These are phyloP conservation scores for Platygyra sinensis DNA, from an alignment of 64 coral and sea anemone species.

Conservation along the genomic window DNA sequence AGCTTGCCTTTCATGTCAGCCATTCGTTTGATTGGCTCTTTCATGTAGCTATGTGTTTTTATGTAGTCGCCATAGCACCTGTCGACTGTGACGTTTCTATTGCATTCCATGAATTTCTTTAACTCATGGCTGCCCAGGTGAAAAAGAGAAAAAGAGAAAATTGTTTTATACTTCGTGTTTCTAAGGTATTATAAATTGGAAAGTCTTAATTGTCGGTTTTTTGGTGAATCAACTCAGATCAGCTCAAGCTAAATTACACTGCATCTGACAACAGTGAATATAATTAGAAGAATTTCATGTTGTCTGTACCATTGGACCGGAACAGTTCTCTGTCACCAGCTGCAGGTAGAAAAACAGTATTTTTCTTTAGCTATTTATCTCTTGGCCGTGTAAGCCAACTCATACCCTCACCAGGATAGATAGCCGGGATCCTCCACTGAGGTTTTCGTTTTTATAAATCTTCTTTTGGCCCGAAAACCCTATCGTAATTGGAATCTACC, in stretches of 20 bases:
- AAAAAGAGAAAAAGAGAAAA: not conserved
- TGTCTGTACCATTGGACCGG: too few relatives aligned
- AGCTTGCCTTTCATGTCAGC: conserved; percentile 36
- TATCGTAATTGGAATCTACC: not conserved
- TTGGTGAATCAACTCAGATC: too few relatives aligned
- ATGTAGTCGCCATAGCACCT: not conserved
- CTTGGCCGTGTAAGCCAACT: not conserved
- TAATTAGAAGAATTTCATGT: too few relatives aligned
- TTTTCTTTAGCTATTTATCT: too few relatives aligned
- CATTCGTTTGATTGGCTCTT: not conserved
- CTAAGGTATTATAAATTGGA: too few relatives aligned
- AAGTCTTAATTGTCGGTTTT: too few relatives aligned
- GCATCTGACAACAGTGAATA: too few relatives aligned
- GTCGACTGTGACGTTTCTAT: conserved; percentile 10
- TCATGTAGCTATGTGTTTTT: not conserved
- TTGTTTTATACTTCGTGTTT: not conserved
- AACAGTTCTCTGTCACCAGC: too few relatives aligned
- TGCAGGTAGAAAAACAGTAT: too few relatives aligned
- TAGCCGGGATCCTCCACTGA: too few relatives aligned
- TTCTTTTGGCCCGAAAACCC: not conserved
- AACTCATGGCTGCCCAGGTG: not conserved
- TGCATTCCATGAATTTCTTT: conserved; percentile 17
- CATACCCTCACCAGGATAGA: not conserved
- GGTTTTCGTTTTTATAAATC: not conserved
- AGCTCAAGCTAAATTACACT: too few relatives aligned